Conservation (phyloP, 1,140 invertebrate species). For the Nasonia giraulti region DNA sequence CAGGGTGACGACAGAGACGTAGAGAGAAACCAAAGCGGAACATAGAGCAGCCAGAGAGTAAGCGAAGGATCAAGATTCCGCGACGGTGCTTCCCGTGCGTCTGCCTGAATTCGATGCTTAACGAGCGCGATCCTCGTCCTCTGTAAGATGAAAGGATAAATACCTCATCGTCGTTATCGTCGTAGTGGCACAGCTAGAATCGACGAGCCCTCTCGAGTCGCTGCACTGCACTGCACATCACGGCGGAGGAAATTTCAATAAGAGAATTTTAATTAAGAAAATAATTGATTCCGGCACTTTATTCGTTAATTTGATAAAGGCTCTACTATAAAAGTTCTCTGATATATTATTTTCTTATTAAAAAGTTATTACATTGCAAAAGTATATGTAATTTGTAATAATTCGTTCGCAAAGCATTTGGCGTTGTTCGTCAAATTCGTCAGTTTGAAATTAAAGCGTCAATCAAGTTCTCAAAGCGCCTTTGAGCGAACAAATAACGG, state of each 20-base stretch:
- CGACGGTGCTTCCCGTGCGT: background rate
- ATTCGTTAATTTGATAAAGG: background rate
- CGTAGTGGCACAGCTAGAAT: background rate
- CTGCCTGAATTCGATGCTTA: constrained; percentile 48
- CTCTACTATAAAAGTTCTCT: background rate
- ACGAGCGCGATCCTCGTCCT: constrained; percentile 40
- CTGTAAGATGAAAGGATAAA: constrained; percentile 40
- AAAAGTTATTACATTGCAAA: no score
- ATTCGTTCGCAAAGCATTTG: no score
- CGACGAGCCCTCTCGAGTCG: constrained; percentile 26
- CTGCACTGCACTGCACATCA: background rate
- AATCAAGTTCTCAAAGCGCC: background rate
- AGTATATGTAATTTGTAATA: no score
- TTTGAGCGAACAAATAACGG: constrained; percentile 33
- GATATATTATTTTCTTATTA: background rate
- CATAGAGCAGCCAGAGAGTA: background rate
- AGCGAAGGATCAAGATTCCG: constrained; percentile 38
- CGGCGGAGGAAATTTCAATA: background rate
- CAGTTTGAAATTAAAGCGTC: background rate
- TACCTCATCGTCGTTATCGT: constrained; percentile 13
- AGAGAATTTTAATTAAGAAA: no score
- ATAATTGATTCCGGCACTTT: background rate
- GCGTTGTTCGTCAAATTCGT: background rate
- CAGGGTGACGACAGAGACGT: background rate
- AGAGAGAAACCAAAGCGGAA: background rate